Base-by-base conservation (phyloP, 1,140 invertebrate species). In the Drepana arcuata region DNA sequence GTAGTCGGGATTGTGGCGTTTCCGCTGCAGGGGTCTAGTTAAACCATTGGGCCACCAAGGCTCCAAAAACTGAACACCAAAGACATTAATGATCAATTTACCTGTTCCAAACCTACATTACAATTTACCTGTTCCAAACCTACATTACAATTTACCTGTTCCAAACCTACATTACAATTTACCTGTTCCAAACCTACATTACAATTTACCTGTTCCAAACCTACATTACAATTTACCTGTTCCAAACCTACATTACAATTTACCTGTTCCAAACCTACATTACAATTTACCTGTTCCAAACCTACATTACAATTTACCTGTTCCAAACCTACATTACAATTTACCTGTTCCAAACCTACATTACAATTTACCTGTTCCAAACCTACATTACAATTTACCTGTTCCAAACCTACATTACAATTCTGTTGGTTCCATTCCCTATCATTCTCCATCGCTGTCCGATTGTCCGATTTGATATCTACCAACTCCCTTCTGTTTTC, bases 401-500 rank as follows among this genome's bases (percentile, higher is more conserved):
- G n/a, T n/a, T n/a, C n/a, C 26, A 11, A 36, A 11, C 30, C 29
- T 16, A 53, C 21, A 14, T 58, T 16, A 12, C 50, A 64, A 16
- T 67, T 72, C 24, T 38, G 57, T 4, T 48, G 25, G 46, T 78
- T 72, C 60, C 64, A 72, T 34, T 62, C 55, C 29, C 60, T 50
- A 16, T 78, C 66, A 13, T n/a, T 48, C 31, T 78, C 68, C 6
- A 41, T 7, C 15, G 47, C 27, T 31, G 55, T 32, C 14, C 61
- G 34, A 24, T 39, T 30, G 1, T 18, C 4, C 14, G 30, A 2
- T 7, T 54, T 35, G 3, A 64, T 35, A 49, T 71, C 58, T 41
- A 47, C 45, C 7, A 59, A 47, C 42, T 65, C 35, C 2, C 43
- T 54, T 41, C 41, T 1, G 49, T 61, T 58, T 34, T 44, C 32